Evolutionary conservation across 2,113 vertebrate species (phyloP), one percentile per base, ranked within the genome.

Genomic region (Phalacrocorax carbo): DNA sequence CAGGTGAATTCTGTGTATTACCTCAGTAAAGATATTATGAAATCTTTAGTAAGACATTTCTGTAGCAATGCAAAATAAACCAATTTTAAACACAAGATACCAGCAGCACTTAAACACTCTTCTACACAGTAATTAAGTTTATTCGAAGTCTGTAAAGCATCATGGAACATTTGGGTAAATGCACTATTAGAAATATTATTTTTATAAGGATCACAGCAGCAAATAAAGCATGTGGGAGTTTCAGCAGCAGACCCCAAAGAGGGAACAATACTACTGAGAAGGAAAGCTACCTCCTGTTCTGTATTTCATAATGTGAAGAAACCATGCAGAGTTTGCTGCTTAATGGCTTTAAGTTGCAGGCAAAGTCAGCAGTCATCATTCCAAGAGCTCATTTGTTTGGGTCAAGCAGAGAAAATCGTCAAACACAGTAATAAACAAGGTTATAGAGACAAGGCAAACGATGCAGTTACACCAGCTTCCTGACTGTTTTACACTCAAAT

Each of bases 311-410:
- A 91, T 69, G 62, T 32, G 55, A 79, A 95, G 30, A 71, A 88
- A 93, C 61, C 18, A 3, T 87, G 76, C 32, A 86, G 49, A 80
- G 16, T 94, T 93, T 76, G 49, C 30, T 90, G 48, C 73, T 83
- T 93, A 95, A 95, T 72, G 61, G 34, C 30, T 42, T 78, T 82
- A 96, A 88, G 70, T 80, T 68, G 51, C 82, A 93, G 71, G 65
- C 82, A 90, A 88, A 94, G 38, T 75, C 89, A 94, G 79, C 86
- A 93, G 80, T 65, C n/a, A 40, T 75, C 51, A 57, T 77, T 89
- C 32, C 68, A 90, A 81, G 60, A 84, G 55, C 78, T 94, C 78
- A 96, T 94, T 96, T 95, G 51, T 94, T 94, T 96, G 86, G 90
- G 86, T 94, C 95, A 94, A 96, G 84, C 70, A 93, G 95, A 84